Base-by-base conservation (phyloP, 92 coral and sea anemone species). In the Chrysogorgia sp. region DNA sequence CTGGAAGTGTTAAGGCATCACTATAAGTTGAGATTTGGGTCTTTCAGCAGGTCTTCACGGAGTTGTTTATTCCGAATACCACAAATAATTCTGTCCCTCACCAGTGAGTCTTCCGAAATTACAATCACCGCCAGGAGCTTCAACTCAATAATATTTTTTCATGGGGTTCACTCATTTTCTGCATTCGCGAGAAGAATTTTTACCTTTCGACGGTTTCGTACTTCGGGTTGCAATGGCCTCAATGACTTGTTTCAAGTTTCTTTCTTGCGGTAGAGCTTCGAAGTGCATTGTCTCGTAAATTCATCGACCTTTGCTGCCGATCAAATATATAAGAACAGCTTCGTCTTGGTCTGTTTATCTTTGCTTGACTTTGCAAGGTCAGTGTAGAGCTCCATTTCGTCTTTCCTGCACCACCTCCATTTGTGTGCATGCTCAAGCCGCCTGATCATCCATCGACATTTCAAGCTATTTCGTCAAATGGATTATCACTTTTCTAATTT, bases 351-450 rank as follows among this genome's bases (percentile, higher is more conserved):
- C 22, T 61, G 9, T 26, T 43, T 57, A 10, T 34, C 66, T 29
- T 37, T 81, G n/a, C 86, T 33, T 28, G 10, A 24, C 82, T 58
- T 71, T 47, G 84, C 84, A 22, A 78, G 67, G 34, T 76, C 87
- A 78, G 65, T 84, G 47, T 53, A 84, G 26, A 28, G 71, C n/a
- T n/a, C 78, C 34, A 78, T 72, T 76, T 84, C 84, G 67, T 77
- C 37, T 63, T 52, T 79, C 84, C n/a, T n/a, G n/a, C 83, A 84
- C 52, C 63, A 48, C 55, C 67, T 84, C 84, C 88, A 84, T 53
- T 48, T 62, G 34, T 40, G 37, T 22, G 84, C 77, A 37, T 76
- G 70, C 12, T 69, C 70, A n/a, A n/a, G n/a, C n/a, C n/a, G 43
- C 12, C 43, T 37, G 43, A 12, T 37, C 43, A 37, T 37, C 43